Percentiles rank a stretch among this genome's conserved stretches.
phyloP scores from a whole-genome alignment of 2,113 vertebrate genomes.

The Urocitellus parryii region DNA sequence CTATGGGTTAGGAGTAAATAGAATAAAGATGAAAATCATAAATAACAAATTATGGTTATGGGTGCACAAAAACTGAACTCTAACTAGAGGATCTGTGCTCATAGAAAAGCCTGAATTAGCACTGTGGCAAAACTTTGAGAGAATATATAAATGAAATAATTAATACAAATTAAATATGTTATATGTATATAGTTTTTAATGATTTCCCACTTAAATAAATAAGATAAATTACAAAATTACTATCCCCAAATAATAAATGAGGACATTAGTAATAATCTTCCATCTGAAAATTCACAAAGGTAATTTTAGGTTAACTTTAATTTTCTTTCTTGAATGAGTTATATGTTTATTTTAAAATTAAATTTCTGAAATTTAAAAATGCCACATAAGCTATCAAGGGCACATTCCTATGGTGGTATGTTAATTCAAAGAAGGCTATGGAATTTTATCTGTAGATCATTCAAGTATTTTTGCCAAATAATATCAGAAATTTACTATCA shows the following conservation, averaged over 20 bases:
- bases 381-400: neutral
- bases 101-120: neutral
- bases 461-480: neutral
- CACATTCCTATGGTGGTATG: neutral
- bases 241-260: neutral
- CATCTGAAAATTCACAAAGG: neutral
- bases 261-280: neutral
- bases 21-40: neutral
- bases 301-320: neutral
- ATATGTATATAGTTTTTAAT: neutral
- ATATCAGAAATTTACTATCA: neutral
- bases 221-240: neutral
- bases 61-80: neutral
- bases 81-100: neutral
- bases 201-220: neutral
- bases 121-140: neutral
- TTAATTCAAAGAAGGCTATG: neutral
- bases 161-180: neutral
- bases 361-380: neutral
- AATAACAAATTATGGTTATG: neutral
- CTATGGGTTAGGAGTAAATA: neutral
- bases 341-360: neutral
- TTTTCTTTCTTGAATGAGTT: conserved; percentile 18
- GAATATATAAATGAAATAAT: neutral
- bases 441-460: neutral